Conservation (phyloP, 1,140 invertebrate genomes). For the Drosophila miranda region DNA sequence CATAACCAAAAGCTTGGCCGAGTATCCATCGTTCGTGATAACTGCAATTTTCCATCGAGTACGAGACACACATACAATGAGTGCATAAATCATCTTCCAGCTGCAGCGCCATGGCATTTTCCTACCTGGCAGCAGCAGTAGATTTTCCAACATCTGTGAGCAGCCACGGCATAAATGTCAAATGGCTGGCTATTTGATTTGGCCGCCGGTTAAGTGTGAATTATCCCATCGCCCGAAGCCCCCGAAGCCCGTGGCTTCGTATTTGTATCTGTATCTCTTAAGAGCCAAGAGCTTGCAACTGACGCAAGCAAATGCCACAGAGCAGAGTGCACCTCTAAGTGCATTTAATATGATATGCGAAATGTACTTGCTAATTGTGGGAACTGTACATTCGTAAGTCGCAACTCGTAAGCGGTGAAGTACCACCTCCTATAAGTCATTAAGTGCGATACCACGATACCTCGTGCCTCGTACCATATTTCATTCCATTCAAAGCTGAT, state of each 20-base stretch:
- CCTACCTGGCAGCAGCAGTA: conserved; percentile 30
- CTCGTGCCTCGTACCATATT: neutral
- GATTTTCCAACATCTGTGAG: conserved; percentile 49
- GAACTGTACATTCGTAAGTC: neutral
- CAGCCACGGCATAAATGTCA: conserved; percentile 66
- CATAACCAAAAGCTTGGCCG: conserved; percentile 39
- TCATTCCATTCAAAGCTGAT: conserved; percentile 1
- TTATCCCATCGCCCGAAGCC: conserved; percentile 55
- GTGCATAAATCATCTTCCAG: conserved; percentile 76
- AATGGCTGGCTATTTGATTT: conserved; percentile 77
- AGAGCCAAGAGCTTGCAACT: conserved; percentile 70
- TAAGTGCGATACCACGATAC: too few species aligned
- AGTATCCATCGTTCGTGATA: conserved; percentile 70
- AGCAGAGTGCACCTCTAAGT: conserved; percentile 52
- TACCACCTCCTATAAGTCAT: too few species aligned
- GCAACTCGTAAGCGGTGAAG: too few species aligned
- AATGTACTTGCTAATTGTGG: conserved; percentile 31
- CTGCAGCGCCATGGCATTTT: conserved; percentile 56
- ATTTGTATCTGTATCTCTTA: conserved; percentile 66
- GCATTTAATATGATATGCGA: conserved; percentile 17
- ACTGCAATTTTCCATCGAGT: conserved; percentile 70
- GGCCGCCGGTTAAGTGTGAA: conserved; percentile 74
- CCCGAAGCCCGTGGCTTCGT: conserved; percentile 18
- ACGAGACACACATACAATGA: conserved; percentile 67
- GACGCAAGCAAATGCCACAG: conserved; percentile 74